Evolutionary conservation across 2,113 vertebrate species (phyloP), one percentile per base, ranked within the genome.

Genomic region (Daphoenositta chrysoptera): DNA sequence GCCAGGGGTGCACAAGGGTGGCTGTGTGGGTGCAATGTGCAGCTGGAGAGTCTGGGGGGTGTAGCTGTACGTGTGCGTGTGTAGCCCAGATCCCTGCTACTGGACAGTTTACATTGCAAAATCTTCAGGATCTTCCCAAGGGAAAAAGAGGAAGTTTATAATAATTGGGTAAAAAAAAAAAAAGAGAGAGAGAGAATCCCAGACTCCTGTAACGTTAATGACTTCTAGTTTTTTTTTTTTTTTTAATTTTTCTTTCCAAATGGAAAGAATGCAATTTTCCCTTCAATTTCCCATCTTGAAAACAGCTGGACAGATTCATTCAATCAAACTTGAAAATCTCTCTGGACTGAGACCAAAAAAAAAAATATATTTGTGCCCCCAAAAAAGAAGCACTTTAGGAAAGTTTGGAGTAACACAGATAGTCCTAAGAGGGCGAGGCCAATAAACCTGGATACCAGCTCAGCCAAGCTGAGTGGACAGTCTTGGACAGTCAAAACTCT

Each of bases 71-170:
- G 3, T 33, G n/a, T 81, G 69, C 2, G 3, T 72, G 81, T 51
- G 23, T 64, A 89, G 58, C 17, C 11, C 31, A 40, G 39, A 51
- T 70, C 50, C 27, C 57, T 47, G 30, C 20, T 65, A 35, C 73
- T 27, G 68, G 42, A 42, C 48, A 71, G 91, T 64, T 81, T 71
- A 66, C 56, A 60, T 31, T 68, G 66, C 69, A 84, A 87, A 91
- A 68, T 78, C 54, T 82, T 21, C 16, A 82, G 40, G 51, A 64
- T 84, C 40, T 82, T 87, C 89, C 89, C 93, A 58, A 83, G 96
- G 80, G 91, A 89, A 92, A 87, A 89, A 61, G 57, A 77, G 81
- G 77, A 91, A 75, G 83, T 92, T 95, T 84, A 89, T 30, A 63
- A 30, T 50, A 47, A 73, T 30, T 35, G 16, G 35, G 33, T 35